Evolutionary conservation across 2,888 invertebrate species (phyloP), one percentile per base, ranked within the genome.

Genomic region (Ormyrus nitidulus): DNA sequence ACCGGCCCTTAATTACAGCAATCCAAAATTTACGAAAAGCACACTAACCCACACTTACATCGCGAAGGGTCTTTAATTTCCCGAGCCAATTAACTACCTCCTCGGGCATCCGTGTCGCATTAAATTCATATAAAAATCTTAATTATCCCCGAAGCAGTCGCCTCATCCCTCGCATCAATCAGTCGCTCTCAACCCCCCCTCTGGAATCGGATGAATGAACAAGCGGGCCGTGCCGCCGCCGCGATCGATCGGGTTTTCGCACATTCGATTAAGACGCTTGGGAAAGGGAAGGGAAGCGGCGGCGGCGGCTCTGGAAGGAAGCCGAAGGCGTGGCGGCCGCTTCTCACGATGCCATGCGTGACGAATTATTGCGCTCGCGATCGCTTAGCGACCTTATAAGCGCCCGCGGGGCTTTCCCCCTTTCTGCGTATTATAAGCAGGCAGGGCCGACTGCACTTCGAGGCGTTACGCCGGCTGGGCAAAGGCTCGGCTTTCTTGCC

Each of bases 261-360:
- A 19, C 19, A 19, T 19, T 19, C 19, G 19, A 19, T 19, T 19
- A 19, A 11, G 13, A 44, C 46, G 56, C 58, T 34, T n/a, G 44
- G 59, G 34, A 48, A n/a, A 69, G 54, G 10, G 53, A 53, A 62
- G 62, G 66, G 66, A 53, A 59, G 54, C 66, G 65, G 5, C 19
- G 19, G 19, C 19, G 13, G 13, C 13, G 19, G 2, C 19, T 19
- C 19, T 1, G 56, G 49, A n/a, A 53, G 10, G 34, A 44, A 5
- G 61, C n/a, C 58, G 58, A 69, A n/a, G 73, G 79, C 65, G 70
- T 71, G 75, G 70, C 59, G 34, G 6, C 48, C 58, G n/a, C 86
- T 88, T 88, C 88, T 86, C 86, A 88, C 84, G 87, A 86, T 75
- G 77, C 82, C 81, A 85, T 85, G 87, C 88, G 86, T 87, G 86